phyloP scores from a whole-genome alignment of 2,797 vertebrate species.

The Premnoplex brunnescens region DNA sequence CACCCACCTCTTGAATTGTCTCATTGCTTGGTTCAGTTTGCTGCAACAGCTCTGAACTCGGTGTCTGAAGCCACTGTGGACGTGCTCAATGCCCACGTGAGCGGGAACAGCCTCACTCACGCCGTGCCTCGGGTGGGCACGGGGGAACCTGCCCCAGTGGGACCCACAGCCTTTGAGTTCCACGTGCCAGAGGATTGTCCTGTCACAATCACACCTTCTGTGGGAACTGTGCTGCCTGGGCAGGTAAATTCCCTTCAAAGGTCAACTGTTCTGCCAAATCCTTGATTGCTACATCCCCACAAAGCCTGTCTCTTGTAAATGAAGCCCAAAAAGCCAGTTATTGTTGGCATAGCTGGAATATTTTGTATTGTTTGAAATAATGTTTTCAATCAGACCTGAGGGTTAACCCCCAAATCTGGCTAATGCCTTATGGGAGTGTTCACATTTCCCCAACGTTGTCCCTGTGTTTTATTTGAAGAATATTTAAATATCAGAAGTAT shows the following conservation, averaged over 20 bases:
- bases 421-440: neutral
- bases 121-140: slow-evolving; percentile 47
- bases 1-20: slow-evolving; percentile 88
- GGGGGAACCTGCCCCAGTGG: slow-evolving; percentile 41
- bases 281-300: neutral
- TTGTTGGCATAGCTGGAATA: neutral
- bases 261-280: neutral
- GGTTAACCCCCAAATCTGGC: neutral
- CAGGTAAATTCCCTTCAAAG: slow-evolving; percentile 77
- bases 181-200: slow-evolving; percentile 74
- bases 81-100: slow-evolving; percentile 76
- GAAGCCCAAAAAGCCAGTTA: neutral
- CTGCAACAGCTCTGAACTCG: slow-evolving; percentile 83
- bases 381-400: neutral
- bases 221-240: slow-evolving; percentile 85
- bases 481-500: neutral
- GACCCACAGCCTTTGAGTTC: slow-evolving; percentile 85
- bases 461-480: neutral
- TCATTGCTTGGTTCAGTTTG: slow-evolving; percentile 85
- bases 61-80: slow-evolving; percentile 78
- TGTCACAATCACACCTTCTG: slow-evolving; percentile 81
- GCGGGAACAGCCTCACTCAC: slow-evolving; percentile 62
- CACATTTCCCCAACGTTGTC: neutral
- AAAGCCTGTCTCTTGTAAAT: neutral
- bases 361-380: neutral